These are phyloP conservation scores for Spermophilus dauricus DNA, from an alignment of 2,113 vertebrate species.

Conservation along the genomic window DNA sequence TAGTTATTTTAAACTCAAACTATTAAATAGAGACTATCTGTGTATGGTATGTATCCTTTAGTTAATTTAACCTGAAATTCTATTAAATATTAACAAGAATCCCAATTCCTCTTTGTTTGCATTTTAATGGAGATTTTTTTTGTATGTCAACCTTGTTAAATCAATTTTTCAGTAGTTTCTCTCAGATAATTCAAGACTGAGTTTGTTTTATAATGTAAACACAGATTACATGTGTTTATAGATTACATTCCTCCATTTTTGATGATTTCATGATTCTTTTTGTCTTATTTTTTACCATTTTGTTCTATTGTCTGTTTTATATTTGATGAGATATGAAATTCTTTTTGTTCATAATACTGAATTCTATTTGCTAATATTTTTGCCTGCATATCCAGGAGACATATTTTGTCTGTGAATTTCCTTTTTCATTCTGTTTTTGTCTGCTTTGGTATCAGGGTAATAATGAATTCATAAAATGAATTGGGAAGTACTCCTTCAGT, in stretches of 20 bases:
- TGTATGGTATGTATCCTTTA: no score
- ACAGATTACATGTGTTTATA: background rate
- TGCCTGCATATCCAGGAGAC: background rate
- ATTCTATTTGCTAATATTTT: background rate
- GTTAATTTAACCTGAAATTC: no score
- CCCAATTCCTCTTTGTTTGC: background rate
- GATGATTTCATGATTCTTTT: background rate
- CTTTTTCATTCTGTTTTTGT: background rate
- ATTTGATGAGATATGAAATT: background rate
- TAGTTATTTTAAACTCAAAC: background rate
- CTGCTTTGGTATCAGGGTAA: background rate
- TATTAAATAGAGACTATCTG: no score
- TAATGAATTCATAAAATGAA: background rate
- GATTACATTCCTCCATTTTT: background rate
- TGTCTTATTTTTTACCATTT: background rate
- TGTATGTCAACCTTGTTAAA: background rate
- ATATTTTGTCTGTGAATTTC: background rate
- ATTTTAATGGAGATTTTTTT: slow-evolving; percentile 22
- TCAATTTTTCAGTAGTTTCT: slow-evolving; percentile 21
- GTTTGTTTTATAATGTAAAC: background rate
- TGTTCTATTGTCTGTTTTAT: background rate
- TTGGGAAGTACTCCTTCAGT: background rate
- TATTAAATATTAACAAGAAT: background rate
- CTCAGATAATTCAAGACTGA: background rate
- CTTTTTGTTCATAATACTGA: background rate